Base-by-base conservation (phyloP, 2,797 vertebrate species). In the Amniataba percoides region DNA sequence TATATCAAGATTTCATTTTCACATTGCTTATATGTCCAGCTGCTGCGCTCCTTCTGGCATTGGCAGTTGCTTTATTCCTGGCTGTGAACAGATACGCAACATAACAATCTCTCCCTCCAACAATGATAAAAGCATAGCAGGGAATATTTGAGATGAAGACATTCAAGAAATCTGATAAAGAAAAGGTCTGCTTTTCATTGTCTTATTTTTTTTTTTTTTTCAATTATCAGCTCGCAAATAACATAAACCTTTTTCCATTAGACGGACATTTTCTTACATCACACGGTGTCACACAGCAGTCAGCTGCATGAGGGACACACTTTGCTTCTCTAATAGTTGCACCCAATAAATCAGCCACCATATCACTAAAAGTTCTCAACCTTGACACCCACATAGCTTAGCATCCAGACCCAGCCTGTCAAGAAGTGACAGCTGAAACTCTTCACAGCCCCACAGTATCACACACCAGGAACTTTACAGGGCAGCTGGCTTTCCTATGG, bases 391-490 rank as follows among this genome's bases (percentile, higher is more conserved):
- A 43, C 46, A 58, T 34, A 3, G 15, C 64, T 71, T 77, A 79
- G 76, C 64, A 83, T 74, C 64, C 21, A 13, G 42, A 18, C 66
- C 63, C 27, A 13, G 61, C 52, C 64, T 63, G 56, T 78, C 74
- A 70, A 13, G 53, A 19, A 71, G 25, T 72, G 86, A 77, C 81
- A 76, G 82, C 52, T 58, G 34, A 71, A 83, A 43, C 39, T 78
- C 70, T 86, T 84, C 65, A 70, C 51, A 51, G 56, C n/a, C n/a
- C 36, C 49, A 48, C 39, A 55, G 75, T 51, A 70, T 71, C 60
- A 34, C 59, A 84, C 46, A 63, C 74, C 39, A 43, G 64, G 55
- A 71, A 52, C 34, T 67, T 61, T 21, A 78, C 68, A 67, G 66
- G 53, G 27, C 27, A 8, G 8, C 36, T 48, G 53, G 5, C 62